Base-by-base conservation (phyloP, 2,888 invertebrate genomes). In the Eubasilissa splendida region DNA sequence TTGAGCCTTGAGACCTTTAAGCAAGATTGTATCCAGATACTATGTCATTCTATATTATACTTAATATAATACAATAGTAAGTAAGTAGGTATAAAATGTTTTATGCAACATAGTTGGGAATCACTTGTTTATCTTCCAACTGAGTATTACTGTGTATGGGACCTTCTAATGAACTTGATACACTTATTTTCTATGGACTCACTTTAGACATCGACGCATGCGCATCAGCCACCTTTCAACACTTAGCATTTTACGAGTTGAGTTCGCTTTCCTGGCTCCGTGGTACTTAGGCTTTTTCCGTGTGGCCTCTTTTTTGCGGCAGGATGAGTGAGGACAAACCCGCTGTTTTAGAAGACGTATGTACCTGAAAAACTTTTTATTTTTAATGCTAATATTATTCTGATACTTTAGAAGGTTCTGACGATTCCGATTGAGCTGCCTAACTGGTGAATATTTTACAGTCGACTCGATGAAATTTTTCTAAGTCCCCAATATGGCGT, bases 401-500 rank as follows among this genome's bases (percentile, higher is more conserved):
- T 68, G 14, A 76, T 63, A 63, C 52, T 60, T 65, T 14, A 59
- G 53, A 74, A 54, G 33, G n/a, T 42, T 63, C 74, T 12, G 14
- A 42, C 8, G 11, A 68, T 52, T 58, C 60, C 31, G n/a, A 50
- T 59, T 52, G 52, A 10, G 77, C 77, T 84, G 85, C 85, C 91
- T 89, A 90, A 89, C 91, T 92, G 88, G 89, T 92, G 91, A 86
- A 88, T 87, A 86, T 85, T 86, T 86, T 87, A 86, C 86, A 78
- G 81, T 83, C 85, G 87, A 87, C 87, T 87, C 88, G 88, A 87
- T 90, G 89, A 89, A 90, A 90, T 87, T 90, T 91, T 91, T 90
- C 90, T 90, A 95, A 95, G 95, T 95, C 94, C 94, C 79, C 94
- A 95, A 95, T 94, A 95, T 95, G 95, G 95, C 95, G 95, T 93